Percentiles rank a stretch among this genome's conserved stretches.
Conservation (phyloP, 2,888 invertebrate species). For the Neria commutata region DNA sequence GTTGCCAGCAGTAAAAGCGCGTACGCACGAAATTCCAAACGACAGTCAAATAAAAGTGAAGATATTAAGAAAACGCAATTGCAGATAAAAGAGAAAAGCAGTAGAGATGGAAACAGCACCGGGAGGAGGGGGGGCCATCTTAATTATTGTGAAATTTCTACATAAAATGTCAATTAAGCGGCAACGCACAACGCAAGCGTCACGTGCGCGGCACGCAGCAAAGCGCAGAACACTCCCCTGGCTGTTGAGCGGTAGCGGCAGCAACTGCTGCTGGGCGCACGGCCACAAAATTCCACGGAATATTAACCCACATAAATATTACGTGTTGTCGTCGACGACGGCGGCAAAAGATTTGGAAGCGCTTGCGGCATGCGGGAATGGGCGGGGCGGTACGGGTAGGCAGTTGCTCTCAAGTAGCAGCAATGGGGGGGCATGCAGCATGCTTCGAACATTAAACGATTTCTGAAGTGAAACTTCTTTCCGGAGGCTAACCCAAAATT, state of each 20-base stretch:
- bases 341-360: no score
- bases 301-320: slow-evolving; percentile 3
- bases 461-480: no score
- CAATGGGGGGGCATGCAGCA: not conserved
- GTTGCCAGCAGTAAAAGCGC: no score
- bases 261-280: not conserved
- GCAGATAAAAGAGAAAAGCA: no score
- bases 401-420: not conserved
- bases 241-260: not conserved
- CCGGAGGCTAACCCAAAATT: no score
- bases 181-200: no score
- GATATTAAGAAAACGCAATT: no score
- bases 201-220: not conserved
- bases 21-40: no score
- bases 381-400: not conserved
- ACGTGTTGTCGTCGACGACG: no score
- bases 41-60: no score
- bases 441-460: not conserved
- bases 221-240: not conserved
- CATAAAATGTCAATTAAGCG: slow-evolving; percentile 1
- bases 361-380: not conserved
- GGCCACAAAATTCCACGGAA: not conserved
- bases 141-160: not conserved
- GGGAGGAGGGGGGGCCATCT: no score
- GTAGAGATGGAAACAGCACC: no score